These are phyloP conservation scores for Meloidogyne exigua DNA, from an alignment of 1,140 invertebrate species.

Conservation along the genomic window DNA sequence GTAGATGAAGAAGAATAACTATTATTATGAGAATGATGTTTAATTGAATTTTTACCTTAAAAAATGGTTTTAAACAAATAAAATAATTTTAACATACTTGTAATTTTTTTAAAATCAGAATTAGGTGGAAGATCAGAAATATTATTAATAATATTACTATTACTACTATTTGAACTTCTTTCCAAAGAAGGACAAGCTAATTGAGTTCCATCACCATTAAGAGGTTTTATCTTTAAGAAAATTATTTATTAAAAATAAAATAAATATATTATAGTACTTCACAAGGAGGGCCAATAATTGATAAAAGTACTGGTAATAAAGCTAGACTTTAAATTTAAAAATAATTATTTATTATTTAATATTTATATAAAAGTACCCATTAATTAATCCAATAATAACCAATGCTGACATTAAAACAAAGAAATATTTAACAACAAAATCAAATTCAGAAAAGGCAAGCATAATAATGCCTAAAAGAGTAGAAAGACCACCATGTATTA, in stretches of 20 bases:
- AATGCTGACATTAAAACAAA: slow-evolving; percentile 80
- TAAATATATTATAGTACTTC: slow-evolving; percentile 71
- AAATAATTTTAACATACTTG: too few species aligned
- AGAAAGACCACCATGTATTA: slow-evolving; percentile 81
- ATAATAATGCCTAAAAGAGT: slow-evolving; percentile 79
- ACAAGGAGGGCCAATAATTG: slow-evolving; percentile 81
- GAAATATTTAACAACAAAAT: slow-evolving; percentile 89
- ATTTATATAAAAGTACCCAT: slow-evolving; percentile 69
- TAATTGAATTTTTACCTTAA: too few species aligned
- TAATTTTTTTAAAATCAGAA: too few species aligned
- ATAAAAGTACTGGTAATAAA: slow-evolving; percentile 85
- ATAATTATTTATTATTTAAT: too few species aligned
- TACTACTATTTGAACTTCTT: not conserved
- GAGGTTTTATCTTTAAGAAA: not conserved
- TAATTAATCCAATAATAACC: slow-evolving; percentile 77
- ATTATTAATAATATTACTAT: too few species aligned
- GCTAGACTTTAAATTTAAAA: slow-evolving; percentile 68
- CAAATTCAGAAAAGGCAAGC: slow-evolving; percentile 89
- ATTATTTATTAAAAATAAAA: not conserved
- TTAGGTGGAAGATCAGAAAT: too few species aligned
- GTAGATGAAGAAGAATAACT: not conserved
- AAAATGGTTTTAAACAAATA: too few species aligned
- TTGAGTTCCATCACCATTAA: slow-evolving; percentile 10
- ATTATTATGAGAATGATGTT: too few species aligned
- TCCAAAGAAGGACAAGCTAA: slow-evolving; percentile 8